Base-by-base conservation (phyloP, 2,113 vertebrate genomes). In the Macaca nemestrina region DNA sequence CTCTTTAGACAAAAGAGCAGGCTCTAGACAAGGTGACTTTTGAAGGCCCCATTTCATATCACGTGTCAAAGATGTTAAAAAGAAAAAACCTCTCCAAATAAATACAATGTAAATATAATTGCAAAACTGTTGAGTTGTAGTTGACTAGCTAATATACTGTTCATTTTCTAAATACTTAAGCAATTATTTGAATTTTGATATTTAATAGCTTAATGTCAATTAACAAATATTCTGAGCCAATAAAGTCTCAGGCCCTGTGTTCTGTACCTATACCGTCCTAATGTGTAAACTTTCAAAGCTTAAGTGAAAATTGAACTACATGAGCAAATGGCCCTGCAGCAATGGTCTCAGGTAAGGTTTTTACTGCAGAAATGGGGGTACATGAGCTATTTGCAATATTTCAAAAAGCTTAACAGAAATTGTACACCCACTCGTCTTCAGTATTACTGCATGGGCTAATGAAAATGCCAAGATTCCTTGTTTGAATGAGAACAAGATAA, bases 401-500 rank as follows among this genome's bases (percentile, higher is more conserved):
- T 40, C 45, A 45, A 45, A 59, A 89, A 88, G 40, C 40, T 85
- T 83, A 75, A 85, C 35, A 76, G 35, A 88, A 90, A 88, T 5
- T 64, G 23, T 35, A 83, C 3, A 88, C 14, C 73, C 18, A 89
- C 35, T 61, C 40, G 9, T 80, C 80, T 75, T 92, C 32, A 80
- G 64, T 79, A 43, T 55, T 45, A 50, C 52, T 40, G 35, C 48
- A 35, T 8, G 6, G 35, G 12, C 38, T 61, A 40, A 88, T 17
- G 40, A 43, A 59, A 94, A 76, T 59, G 25, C 45, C 61, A 93
- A 75, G 76, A 92, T 72, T 52, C n/a, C 55, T 43, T 20, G 40
- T 80, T 79, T 89, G 50, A 68, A 92, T 57, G 38, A 93, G 70
- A 93, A 84, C 27, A 95, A 90, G 43, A 84, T 17, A 82, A 75